These are phyloP conservation scores for Sinocyclocheilus maitianheensis DNA, from an alignment of 2,113 vertebrate genomes.

Conservation along the genomic window DNA sequence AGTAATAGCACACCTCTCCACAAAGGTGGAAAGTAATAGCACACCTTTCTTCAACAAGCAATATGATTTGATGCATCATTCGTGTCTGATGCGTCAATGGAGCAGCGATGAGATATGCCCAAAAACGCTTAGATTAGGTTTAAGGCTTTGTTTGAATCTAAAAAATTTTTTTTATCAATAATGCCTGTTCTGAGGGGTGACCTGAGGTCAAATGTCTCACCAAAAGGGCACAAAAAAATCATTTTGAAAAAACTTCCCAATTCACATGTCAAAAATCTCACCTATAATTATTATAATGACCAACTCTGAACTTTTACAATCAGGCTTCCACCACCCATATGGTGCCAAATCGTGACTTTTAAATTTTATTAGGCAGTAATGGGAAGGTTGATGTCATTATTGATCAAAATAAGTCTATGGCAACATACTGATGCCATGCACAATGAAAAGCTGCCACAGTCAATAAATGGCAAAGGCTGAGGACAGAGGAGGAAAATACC, in stretches of 20 bases:
- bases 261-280: neutral
- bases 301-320: neutral
- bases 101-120: neutral
- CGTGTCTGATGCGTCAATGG: neutral
- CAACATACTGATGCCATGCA: slow-evolving; percentile 32
- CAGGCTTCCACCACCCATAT: neutral
- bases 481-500: slow-evolving; percentile 33
- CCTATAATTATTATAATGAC: neutral
- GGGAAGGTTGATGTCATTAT: slow-evolving; percentile 8
- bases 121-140: neutral
- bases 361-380: neutral
- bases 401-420: neutral
- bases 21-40: neutral
- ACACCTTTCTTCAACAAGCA: slow-evolving; percentile 9
- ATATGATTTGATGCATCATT: neutral
- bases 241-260: neutral
- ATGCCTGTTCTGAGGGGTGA: neutral
- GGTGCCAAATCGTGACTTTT: neutral
- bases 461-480: slow-evolving; percentile 29
- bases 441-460: slow-evolving; percentile 37
- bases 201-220: neutral
- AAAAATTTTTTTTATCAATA: neutral
- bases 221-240: neutral
- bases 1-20: slow-evolving; percentile 1
- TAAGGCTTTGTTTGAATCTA: neutral